phyloP scores from a whole-genome alignment of 2,888 invertebrate genomes.

The Cataglyphis rosenhaueri region DNA sequence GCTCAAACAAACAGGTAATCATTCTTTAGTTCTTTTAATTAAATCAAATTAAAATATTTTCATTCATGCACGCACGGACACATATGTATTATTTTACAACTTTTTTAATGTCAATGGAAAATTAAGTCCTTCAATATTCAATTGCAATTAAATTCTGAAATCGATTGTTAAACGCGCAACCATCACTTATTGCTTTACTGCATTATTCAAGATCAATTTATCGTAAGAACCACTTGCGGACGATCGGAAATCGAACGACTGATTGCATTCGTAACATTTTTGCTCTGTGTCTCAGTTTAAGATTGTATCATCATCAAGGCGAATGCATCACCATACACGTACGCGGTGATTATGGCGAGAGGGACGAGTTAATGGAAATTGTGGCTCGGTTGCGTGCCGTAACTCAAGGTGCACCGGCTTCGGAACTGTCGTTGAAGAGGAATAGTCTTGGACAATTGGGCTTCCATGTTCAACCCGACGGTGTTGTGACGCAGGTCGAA shows the following conservation, averaged over 20 bases:
- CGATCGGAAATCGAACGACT: constrained; percentile 48
- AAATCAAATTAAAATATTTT: neutral
- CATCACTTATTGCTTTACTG: constrained; percentile 2
- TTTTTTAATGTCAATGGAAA: constrained; percentile 1
- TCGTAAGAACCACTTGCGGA: constrained; percentile 9
- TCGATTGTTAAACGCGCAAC: neutral
- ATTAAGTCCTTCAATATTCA: neutral
- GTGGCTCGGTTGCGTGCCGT: constrained; percentile 93
- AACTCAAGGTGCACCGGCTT: constrained; percentile 91
- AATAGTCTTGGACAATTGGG: constrained; percentile 95
- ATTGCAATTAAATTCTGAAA: constrained; percentile 19
- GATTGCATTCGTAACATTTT: constrained; percentile 33
- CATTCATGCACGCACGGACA: too few relatives aligned
- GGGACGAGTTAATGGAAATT: constrained; percentile 91
- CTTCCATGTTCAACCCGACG: constrained; percentile 96
- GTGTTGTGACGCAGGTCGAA: constrained; percentile 97
- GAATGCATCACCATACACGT: constrained; percentile 95
- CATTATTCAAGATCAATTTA: constrained; percentile 25
- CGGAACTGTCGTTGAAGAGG: constrained; percentile 93
- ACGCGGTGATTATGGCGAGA: constrained; percentile 89
- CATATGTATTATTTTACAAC: neutral
- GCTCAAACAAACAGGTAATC: constrained; percentile 87
- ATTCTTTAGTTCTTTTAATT: neutral
- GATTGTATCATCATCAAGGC: constrained; percentile 96
- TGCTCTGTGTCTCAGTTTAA: constrained; percentile 86